Evolutionary conservation across 2,888 invertebrate species (phyloP).

Genomic region (Neoaliturus tenellus): DNA sequence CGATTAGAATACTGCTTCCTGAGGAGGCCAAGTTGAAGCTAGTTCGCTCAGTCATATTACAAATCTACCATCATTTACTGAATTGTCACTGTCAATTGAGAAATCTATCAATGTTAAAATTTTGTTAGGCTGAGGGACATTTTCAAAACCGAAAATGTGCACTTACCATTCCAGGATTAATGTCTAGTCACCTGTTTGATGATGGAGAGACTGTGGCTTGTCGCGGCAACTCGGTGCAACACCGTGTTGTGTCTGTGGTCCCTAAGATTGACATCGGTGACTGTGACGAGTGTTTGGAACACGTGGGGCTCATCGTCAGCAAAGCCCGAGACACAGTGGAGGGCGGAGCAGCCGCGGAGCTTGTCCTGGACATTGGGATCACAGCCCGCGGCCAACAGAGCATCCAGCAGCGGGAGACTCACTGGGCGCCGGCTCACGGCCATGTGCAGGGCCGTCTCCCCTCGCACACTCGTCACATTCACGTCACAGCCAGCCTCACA

Average conservation of each 20-base stretch:
- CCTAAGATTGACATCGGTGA: constrained; percentile 69
- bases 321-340: constrained; percentile 70
- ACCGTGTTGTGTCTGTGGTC: constrained; percentile 70
- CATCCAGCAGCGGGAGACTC: constrained; percentile 69
- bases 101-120: too few species aligned
- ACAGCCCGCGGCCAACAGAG: constrained; percentile 70
- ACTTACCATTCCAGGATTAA: too few species aligned
- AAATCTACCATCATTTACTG: too few species aligned
- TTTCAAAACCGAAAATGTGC: too few species aligned
- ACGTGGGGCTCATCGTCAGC: constrained; percentile 69
- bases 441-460: constrained; percentile 71
- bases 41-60: too few species aligned
- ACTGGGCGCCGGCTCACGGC: constrained; percentile 66
- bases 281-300: constrained; percentile 68
- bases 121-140: too few species aligned
- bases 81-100: too few species aligned
- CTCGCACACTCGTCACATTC: constrained; percentile 70
- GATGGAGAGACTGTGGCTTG: constrained; percentile 56
- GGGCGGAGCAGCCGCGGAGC: constrained; percentile 69
- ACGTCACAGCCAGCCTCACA: constrained; percentile 70
- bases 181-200: constrained; percentile 2
- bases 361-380: constrained; percentile 62
- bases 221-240: constrained; percentile 70
- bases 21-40: too few species aligned
- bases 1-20: too few species aligned